phyloP scores from a whole-genome alignment of 2,888 invertebrate species.

The Sthenelais limicola region DNA sequence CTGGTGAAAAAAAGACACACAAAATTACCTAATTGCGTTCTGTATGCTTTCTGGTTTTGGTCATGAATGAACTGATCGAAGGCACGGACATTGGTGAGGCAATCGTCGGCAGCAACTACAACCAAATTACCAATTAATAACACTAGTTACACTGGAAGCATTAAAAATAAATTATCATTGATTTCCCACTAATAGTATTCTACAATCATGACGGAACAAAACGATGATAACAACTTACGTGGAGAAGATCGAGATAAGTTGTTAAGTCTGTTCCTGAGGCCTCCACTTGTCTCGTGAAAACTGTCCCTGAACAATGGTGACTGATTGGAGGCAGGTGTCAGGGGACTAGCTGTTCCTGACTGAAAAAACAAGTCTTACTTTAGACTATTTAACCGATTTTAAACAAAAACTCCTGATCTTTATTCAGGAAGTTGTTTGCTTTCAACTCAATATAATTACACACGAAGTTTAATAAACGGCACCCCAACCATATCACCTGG shows the following conservation, averaged over 20 bases:
- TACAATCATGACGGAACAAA: background rate
- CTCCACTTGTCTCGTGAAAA: slow-evolving; percentile 3
- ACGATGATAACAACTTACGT: slow-evolving; percentile 15
- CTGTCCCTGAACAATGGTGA: slow-evolving; percentile 40
- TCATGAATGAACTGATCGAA: slow-evolving; percentile 60
- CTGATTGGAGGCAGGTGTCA: slow-evolving; percentile 21
- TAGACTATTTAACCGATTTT: background rate
- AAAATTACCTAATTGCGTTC: slow-evolving; percentile 58
- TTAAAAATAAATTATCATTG: background rate
- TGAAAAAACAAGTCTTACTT: slow-evolving; percentile 8
- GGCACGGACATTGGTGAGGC: slow-evolving; percentile 60
- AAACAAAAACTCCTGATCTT: background rate
- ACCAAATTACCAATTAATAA: background rate
- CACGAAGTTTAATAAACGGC: too few species aligned
- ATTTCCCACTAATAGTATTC: background rate
- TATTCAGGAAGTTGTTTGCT: too few species aligned
- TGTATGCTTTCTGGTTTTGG: slow-evolving; percentile 63
- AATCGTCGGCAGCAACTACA: slow-evolving; percentile 45
- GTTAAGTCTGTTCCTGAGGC: slow-evolving; percentile 9
- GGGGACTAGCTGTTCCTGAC: slow-evolving; percentile 34
- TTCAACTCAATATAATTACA: too few species aligned
- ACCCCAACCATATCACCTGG: too few species aligned
- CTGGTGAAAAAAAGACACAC: too few species aligned
- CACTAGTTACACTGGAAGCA: background rate
- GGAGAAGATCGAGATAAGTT: slow-evolving; percentile 21